phyloP scores from a whole-genome alignment of 92 coral and sea anemone species.

The Scolanthus callimorphus region DNA sequence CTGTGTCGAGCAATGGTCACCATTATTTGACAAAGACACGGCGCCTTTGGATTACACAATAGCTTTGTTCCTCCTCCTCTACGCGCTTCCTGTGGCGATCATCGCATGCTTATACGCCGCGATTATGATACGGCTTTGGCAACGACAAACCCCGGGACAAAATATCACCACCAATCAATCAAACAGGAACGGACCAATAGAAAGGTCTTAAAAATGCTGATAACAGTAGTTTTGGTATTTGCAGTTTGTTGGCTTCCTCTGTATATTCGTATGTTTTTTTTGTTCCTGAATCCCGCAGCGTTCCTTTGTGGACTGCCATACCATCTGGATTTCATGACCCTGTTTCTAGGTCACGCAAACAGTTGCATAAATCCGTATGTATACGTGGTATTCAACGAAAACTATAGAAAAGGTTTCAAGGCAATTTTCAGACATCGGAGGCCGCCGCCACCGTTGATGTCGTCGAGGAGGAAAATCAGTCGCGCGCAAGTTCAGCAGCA shows the following conservation, averaged over 20 bases:
- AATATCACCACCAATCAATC: constrained; percentile 32
- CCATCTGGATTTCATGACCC: constrained; percentile 59
- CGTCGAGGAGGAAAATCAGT: not conserved
- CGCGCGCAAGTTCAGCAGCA: not conserved
- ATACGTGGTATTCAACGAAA: constrained; percentile 72
- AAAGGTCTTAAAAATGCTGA: constrained; percentile 62
- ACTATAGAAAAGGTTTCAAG: constrained; percentile 58
- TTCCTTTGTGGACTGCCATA: constrained; percentile 69
- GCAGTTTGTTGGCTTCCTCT: constrained; percentile 81
- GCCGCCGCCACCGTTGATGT: not conserved
- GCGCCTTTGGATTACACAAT: constrained; percentile 58
- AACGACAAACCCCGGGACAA: constrained; percentile 58
- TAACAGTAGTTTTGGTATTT: constrained; percentile 67
- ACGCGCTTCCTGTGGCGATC: constrained; percentile 48
- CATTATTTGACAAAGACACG: constrained; percentile 39
- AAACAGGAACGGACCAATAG: constrained; percentile 52
- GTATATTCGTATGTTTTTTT: constrained; percentile 65
- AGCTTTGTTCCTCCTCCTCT: constrained; percentile 45
- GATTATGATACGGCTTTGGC: constrained; percentile 57
- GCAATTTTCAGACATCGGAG: constrained; percentile 2
- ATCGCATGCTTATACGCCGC: constrained; percentile 52
- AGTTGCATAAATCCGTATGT: constrained; percentile 69
- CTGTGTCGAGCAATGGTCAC: constrained; percentile 61
- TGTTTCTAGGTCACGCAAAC: constrained; percentile 72
- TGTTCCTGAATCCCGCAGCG: constrained; percentile 39